These are phyloP conservation scores for Centropus bengalensis DNA, from an alignment of 2,113 vertebrate species.

Conservation along the genomic window DNA sequence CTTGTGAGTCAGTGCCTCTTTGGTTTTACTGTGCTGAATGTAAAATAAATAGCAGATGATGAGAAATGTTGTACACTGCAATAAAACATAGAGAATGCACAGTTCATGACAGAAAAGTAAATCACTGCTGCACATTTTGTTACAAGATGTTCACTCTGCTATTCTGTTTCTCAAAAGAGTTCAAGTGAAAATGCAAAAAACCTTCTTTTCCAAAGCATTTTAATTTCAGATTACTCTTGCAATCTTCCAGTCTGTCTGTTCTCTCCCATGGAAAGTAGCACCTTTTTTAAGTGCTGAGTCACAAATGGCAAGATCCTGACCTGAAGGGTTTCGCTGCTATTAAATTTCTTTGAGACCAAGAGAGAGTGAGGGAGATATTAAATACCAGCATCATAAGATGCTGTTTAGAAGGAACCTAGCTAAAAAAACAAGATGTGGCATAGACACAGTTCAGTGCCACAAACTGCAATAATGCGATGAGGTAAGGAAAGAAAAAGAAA, in stretches of 20 bases:
- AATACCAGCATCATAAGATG: not conserved
- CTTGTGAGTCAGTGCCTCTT: constrained; percentile 41
- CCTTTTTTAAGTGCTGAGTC: not conserved
- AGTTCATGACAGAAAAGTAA: constrained; percentile 25
- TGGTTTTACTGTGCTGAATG: constrained; percentile 35
- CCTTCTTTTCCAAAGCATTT: constrained; percentile 4
- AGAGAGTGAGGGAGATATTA: not conserved
- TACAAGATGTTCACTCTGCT: not conserved
- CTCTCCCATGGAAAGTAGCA: not conserved
- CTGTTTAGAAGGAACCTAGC: not conserved
- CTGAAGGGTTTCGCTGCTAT: constrained; percentile 11
- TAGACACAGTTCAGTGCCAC: not conserved
- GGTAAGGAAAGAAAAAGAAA: not conserved
- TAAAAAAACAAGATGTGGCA: not conserved
- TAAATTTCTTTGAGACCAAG: constrained; percentile 7
- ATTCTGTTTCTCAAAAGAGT: not conserved
- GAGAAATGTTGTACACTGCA: constrained; percentile 28
- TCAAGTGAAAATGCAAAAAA: constrained; percentile 21
- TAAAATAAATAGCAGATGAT: constrained; percentile 54
- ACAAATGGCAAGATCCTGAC: constrained; percentile 20
- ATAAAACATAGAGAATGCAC: constrained; percentile 1
- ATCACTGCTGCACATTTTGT: not conserved
- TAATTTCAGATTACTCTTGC: constrained; percentile 32
- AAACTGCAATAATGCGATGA: not conserved
- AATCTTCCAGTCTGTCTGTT: not conserved